A percentile compares a stretch with the other conserved stretches of the same genome.
These are phyloP conservation scores for Somateria mollissima DNA, from an alignment of 2,797 vertebrate species.

Conservation along the genomic window DNA sequence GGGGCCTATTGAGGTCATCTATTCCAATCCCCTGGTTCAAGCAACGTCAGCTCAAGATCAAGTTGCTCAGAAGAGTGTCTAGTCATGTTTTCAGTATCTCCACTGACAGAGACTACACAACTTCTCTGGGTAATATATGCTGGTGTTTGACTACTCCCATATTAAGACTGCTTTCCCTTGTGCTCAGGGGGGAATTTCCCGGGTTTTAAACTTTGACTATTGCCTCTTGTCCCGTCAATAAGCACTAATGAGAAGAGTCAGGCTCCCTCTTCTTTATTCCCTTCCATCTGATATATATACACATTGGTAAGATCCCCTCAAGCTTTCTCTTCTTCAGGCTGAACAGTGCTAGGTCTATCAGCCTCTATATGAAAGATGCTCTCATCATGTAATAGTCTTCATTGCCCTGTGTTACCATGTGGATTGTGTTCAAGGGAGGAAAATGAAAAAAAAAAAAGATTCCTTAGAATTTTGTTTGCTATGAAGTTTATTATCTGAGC, in stretches of 20 bases:
- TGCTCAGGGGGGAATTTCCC: not conserved
- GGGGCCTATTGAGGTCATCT: not conserved
- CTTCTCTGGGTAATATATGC: not conserved
- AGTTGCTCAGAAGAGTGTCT: not conserved
- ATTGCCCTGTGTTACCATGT: not conserved
- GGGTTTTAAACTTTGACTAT: not conserved
- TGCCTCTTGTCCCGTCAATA: not conserved
- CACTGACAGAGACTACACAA: not conserved
- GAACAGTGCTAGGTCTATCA: not conserved
- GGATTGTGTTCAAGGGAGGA: not conserved
- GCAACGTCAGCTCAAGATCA: not conserved
- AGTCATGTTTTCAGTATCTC: not conserved
- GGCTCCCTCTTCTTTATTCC: not conserved
- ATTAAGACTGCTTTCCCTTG: not conserved
- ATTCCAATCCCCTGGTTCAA: not conserved
- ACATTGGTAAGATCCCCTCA: not conserved
- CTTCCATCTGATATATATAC: not conserved
- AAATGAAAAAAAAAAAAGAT: not conserved
- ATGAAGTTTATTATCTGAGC: not conserved
- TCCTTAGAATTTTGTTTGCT: not conserved
- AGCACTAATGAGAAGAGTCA: not conserved
- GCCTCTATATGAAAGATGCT: not conserved
- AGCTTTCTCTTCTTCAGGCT: not conserved
- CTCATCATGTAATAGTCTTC: not conserved
- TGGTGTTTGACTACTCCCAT: not conserved